Percentiles rank a stretch among this genome's conserved stretches.
Evolutionary conservation across 2,113 vertebrate species (phyloP).

Genomic region (Neoarius graeffei): DNA sequence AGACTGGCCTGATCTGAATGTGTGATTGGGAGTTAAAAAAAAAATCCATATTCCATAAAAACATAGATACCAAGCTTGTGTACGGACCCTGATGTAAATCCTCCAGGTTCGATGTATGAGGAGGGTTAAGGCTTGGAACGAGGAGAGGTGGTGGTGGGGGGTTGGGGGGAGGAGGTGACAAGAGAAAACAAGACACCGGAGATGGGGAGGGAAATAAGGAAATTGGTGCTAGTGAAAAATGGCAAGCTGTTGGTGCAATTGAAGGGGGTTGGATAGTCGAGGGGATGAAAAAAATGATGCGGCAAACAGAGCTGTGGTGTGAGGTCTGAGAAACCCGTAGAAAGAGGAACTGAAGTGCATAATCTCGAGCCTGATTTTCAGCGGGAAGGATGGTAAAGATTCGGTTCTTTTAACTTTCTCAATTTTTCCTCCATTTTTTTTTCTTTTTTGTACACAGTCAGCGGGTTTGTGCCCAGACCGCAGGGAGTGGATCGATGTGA

Average conservation of each 20-base stretch:
- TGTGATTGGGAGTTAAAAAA: slow-evolving; percentile 37
- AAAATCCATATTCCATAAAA: slow-evolving; percentile 25
- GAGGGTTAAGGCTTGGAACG: slow-evolving; percentile 36
- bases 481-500: slow-evolving; percentile 68
- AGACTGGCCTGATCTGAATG: slow-evolving; percentile 46
- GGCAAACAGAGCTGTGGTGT: slow-evolving; percentile 3
- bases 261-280: slow-evolving; percentile 25
- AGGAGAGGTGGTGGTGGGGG: slow-evolving; percentile 19
- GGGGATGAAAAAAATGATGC: slow-evolving; percentile 23
- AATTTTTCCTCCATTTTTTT: not conserved
- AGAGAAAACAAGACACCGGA: slow-evolving; percentile 61
- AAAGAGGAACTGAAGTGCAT: slow-evolving; percentile 40
- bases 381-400: slow-evolving; percentile 51
- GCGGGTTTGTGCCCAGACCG: slow-evolving; percentile 66
- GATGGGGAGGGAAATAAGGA: slow-evolving; percentile 49
- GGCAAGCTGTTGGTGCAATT: slow-evolving; percentile 7
- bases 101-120: slow-evolving; percentile 51
- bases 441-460: slow-evolving; percentile 68
- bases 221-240: slow-evolving; percentile 28
- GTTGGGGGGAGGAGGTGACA: slow-evolving; percentile 29
- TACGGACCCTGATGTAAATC: slow-evolving; percentile 62
- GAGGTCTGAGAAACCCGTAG: not conserved
- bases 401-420: slow-evolving; percentile 33
- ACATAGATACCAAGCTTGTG: slow-evolving; percentile 53
- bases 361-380: slow-evolving; percentile 54